phyloP scores from a whole-genome alignment of 2,797 vertebrate genomes.

The Sebastes trivittatus region DNA sequence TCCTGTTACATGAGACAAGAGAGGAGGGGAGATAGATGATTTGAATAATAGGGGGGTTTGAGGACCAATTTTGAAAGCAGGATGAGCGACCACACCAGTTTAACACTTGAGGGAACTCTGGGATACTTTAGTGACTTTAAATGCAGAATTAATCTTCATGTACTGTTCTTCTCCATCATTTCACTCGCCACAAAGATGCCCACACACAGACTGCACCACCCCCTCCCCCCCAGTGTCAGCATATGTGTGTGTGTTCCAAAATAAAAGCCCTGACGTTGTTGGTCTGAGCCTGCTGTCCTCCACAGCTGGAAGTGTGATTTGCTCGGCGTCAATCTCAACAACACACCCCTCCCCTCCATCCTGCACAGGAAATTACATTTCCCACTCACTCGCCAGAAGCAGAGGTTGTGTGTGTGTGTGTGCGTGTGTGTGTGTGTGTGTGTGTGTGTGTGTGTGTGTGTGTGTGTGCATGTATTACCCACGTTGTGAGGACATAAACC shows the following conservation, averaged over 20 bases:
- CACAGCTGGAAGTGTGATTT: conserved; percentile 79
- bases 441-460: background rate
- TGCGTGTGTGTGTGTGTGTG: background rate
- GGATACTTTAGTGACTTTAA: background rate
- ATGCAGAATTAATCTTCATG: background rate
- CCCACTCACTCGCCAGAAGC: conserved; percentile 50
- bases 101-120: background rate
- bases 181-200: background rate
- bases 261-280: conserved; percentile 50
- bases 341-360: conserved; percentile 20
- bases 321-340: conserved; percentile 59
- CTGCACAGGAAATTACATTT: conserved; percentile 73
- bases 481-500: too few relatives aligned
- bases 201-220: conserved; percentile 14
- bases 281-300: conserved; percentile 39
- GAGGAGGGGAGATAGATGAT: background rate
- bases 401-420: conserved; percentile 27
- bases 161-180: background rate
- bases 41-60: background rate
- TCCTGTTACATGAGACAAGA: conserved; percentile 37
- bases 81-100: background rate
- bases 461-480: too few relatives aligned
- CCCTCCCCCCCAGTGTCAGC: background rate
- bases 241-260: conserved; percentile 49
- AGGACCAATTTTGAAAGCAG: background rate